Percentiles rank a stretch among this genome's conserved stretches.
phyloP scores from a whole-genome alignment of 2,113 vertebrate genomes.

The Macrotus californicus region DNA sequence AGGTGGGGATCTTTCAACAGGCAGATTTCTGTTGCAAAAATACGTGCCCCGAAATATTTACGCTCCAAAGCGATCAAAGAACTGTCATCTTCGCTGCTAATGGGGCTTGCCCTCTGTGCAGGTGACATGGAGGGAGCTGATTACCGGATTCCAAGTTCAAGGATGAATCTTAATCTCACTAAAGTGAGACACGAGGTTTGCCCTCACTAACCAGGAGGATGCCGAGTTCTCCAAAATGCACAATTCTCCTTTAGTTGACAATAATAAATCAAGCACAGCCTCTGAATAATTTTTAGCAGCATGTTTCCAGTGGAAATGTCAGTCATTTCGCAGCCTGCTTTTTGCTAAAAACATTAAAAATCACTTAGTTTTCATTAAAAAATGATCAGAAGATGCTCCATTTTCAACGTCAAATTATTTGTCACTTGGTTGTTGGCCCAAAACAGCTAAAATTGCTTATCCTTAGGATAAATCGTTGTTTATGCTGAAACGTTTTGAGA shows the following conservation, averaged over 20 bases:
- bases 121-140: neutral
- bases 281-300: slow-evolving; percentile 33
- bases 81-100: neutral
- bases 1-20: neutral
- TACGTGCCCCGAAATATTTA: neutral
- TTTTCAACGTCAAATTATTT: slow-evolving; percentile 6
- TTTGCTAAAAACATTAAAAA: slow-evolving; percentile 38
- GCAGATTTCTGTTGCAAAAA: neutral
- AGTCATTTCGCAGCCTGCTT: slow-evolving; percentile 4
- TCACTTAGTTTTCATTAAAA: slow-evolving; percentile 43
- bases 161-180: neutral
- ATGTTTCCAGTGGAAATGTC: neutral
- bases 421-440: neutral
- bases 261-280: neutral
- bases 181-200: neutral
- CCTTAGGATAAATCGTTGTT: neutral
- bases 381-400: neutral
- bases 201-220: neutral
- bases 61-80: neutral
- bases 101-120: neutral
- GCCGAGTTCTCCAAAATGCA: neutral
- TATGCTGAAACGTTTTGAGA: neutral
- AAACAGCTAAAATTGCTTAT: neutral
- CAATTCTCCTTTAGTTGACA: neutral
- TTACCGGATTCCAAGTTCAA: neutral